Evolutionary conservation across 2,797 vertebrate genomes (phyloP).

Genomic region (Dallia pectoralis): DNA sequence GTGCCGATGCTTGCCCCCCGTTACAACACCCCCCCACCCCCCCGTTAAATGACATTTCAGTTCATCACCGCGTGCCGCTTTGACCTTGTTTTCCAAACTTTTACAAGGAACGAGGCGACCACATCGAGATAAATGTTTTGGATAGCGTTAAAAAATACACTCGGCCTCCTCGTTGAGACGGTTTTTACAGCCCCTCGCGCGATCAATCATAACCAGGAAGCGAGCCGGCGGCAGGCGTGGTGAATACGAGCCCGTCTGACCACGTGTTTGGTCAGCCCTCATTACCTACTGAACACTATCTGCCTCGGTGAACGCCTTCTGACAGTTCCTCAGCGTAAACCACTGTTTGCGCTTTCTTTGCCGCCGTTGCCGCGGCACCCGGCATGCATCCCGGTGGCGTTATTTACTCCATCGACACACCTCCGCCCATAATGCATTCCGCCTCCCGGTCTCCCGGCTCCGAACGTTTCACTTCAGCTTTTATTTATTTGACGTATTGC

Average conservation of each 20-base stretch:
- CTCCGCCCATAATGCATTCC: constrained; percentile 32
- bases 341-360: constrained; percentile 8
- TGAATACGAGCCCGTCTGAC: neutral
- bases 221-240: neutral
- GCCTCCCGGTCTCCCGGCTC: constrained; percentile 10
- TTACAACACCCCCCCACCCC: too few relatives aligned
- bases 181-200: neutral
- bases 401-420: constrained; percentile 37
- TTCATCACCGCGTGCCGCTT: constrained; percentile 37
- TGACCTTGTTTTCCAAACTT: constrained; percentile 33
- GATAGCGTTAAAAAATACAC: neutral
- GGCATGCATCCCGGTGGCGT: constrained; percentile 2
- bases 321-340: constrained; percentile 17
- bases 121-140: neutral
- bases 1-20: too few relatives aligned
- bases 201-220: neutral
- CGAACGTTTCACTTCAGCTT: constrained; percentile 47
- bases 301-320: constrained; percentile 2
- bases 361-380: neutral
- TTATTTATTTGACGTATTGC: constrained; percentile 53
- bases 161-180: neutral
- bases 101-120: neutral
- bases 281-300: constrained; percentile 19
- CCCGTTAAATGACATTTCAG: constrained; percentile 37
- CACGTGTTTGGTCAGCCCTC: constrained; percentile 14